Evolutionary conservation across 2,797 vertebrate species (phyloP), one percentile per base, ranked within the genome.

Genomic region (Percopsis omiscomaycus): DNA sequence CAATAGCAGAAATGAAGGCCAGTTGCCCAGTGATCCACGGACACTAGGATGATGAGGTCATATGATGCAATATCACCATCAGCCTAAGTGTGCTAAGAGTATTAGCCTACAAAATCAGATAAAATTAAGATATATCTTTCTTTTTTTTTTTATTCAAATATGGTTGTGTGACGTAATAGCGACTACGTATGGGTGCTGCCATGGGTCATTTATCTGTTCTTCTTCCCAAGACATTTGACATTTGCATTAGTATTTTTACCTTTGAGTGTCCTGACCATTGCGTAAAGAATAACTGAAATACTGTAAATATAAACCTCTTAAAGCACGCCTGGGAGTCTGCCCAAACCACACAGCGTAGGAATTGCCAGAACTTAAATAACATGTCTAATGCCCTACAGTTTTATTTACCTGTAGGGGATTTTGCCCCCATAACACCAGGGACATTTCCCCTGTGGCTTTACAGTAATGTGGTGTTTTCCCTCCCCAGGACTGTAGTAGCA

Each of bases 1-100:
- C 42, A 79, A 91, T 92, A 84, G 85, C 29, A 74, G 76, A 83
- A 86, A 86, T 81, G 64, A 83, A 80, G 77, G 78, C 83, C 80
- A 62, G 64, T 55, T 63, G 87, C 75, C 78, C 85, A 83, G 82
- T 90, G 89, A 89, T 87, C 86, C 88, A 85, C 80, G 88, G 83
- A 84, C 90, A 90, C 88, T 92, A 84, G 51, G 76, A 78, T 83
- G 91, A 92, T 91, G 86, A 91, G 89, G 79, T 89, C 73, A 86
- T 65, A 37, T 69, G 71, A 76, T 68, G 73, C 64, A 56, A 68
- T 55, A 55, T 45, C 59, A 28, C 29, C 55, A 5, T 57, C 63
- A 46, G 51, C 61, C 11, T 69, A 51, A 60, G 53, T 55, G 49
- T 14, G 28, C 44, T 62, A 1, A 29, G 30, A 45, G 28, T 37